Conservation (phyloP, 2,113 vertebrate species). For the Hippolais icterina region DNA sequence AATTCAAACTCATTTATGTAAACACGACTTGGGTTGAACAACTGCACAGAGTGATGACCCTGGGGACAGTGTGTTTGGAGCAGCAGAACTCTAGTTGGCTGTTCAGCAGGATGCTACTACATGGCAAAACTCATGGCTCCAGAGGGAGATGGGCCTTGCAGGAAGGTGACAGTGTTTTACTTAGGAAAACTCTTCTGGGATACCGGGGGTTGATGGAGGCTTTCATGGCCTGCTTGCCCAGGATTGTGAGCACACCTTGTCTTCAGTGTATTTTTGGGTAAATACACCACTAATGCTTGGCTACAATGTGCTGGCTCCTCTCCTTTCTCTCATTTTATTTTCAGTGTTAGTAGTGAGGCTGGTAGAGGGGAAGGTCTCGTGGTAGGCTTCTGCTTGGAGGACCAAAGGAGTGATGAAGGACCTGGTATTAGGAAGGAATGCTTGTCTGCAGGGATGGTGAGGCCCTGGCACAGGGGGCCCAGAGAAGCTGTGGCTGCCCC, state of each 20-base stretch:
- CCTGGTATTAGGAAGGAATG: neutral
- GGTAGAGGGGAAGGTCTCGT: fast-evolving
- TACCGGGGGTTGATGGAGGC: neutral
- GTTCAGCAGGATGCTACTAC: neutral
- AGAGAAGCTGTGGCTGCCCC: neutral
- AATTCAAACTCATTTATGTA: constrained; percentile 57
- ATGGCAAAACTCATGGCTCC: neutral
- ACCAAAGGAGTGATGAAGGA: neutral
- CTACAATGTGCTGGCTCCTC: neutral
- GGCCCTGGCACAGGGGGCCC: neutral
- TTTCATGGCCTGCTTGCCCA: neutral
- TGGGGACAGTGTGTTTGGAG: neutral
- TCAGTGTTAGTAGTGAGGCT: neutral
- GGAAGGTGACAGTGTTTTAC: neutral
- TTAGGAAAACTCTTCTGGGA: neutral
- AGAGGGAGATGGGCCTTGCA: neutral
- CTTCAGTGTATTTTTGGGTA: neutral
- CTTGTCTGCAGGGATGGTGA: fast-evolving
- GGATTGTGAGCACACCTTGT: neutral
- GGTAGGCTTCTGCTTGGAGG: neutral
- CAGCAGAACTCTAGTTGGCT: fast-evolving
- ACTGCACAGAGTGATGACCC: neutral
- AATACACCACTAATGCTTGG: fast-evolving
- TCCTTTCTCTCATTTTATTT: neutral
- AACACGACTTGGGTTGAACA: neutral